Evolutionary conservation across 2,888 invertebrate genomes (phyloP), one percentile per base, ranked within the genome.

Genomic region (Andrena camellia): DNA sequence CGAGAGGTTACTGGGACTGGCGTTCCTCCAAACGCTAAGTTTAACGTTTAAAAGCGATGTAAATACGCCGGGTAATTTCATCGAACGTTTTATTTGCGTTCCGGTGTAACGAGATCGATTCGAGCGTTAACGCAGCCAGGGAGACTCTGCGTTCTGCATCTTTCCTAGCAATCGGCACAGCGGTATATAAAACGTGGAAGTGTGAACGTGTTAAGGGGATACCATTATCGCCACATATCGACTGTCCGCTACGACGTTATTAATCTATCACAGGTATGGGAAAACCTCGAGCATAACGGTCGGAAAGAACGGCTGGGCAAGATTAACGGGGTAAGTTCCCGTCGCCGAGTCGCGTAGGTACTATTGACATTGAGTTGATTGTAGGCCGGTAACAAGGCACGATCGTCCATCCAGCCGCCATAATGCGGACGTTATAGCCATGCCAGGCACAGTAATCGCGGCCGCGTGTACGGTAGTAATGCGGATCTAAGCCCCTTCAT

Each of bases 381-480:
- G 78, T 57, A 69, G 62, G 42, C 63, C 72, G 63, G 67, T 81
- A 88, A 86, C 84, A 74, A 87, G 87, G 76, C 64, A 85, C 62
- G 66, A 73, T 85, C 88, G 68, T 81, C 68, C 75, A 73, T 83
- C 74, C 70, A 67, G 60, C 57, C 62, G 8, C 60, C 81, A 84
- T 88, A 87, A 87, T 71, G 66, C 54, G 82, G 29, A 73, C 54
- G 86, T 57, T 88, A 88, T 88, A 88, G 86, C 74, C 74, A 52
- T 48, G 69, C 60, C 54, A 73, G 80, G 59, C 77, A 78, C 85
- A 70, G 86, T 86, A 86, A 86, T 88, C 83, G 86, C 70, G 62
- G 64, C 64, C 75, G 42, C 57, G 20, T 52, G 64, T 68, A 76
- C 78, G 83, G 60, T 59, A 52, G 83, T 86, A 87, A 88, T 86